Evolutionary conservation across 2,888 invertebrate species (phyloP).

Genomic region (Ormyrus pomaceus): DNA sequence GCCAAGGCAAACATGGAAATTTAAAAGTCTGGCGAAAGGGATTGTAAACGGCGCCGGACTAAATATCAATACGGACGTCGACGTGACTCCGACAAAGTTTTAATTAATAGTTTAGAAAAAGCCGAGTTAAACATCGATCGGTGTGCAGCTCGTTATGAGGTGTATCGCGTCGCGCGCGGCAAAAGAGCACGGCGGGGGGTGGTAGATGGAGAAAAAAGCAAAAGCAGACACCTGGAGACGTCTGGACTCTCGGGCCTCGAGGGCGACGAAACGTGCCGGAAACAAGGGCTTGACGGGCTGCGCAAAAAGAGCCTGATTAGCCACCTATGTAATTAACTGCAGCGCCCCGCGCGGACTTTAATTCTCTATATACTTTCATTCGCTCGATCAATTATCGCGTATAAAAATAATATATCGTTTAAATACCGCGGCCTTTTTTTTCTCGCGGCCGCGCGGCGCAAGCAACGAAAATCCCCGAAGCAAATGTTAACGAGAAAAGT

Average conservation of each 20-base stretch:
- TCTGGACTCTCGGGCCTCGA: conserved; percentile 56
- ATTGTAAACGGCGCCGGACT: too few relatives aligned
- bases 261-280: conserved; percentile 70
- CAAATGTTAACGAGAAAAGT: conserved; percentile 69
- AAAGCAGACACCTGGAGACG: conserved; percentile 53
- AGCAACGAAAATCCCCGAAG: conserved; percentile 17
- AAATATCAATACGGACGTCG: too few relatives aligned
- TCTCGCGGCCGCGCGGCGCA: neutral
- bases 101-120: too few relatives aligned
- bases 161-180: neutral
- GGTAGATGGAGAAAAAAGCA: conserved; percentile 11
- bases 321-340: conserved; percentile 73
- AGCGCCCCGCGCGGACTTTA: neutral
- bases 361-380: neutral
- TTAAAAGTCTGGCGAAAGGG: too few relatives aligned
- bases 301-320: conserved; percentile 69
- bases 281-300: conserved; percentile 64
- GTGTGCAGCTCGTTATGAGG: too few relatives aligned
- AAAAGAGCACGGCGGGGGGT: conserved; percentile 20
- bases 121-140: too few relatives aligned
- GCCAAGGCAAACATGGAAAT: too few relatives aligned
- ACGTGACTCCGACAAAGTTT: too few relatives aligned
- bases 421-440: neutral
- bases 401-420: neutral
- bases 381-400: neutral